Base-by-base conservation (phyloP, 2,888 invertebrate species). In the Nudaria mundana region DNA sequence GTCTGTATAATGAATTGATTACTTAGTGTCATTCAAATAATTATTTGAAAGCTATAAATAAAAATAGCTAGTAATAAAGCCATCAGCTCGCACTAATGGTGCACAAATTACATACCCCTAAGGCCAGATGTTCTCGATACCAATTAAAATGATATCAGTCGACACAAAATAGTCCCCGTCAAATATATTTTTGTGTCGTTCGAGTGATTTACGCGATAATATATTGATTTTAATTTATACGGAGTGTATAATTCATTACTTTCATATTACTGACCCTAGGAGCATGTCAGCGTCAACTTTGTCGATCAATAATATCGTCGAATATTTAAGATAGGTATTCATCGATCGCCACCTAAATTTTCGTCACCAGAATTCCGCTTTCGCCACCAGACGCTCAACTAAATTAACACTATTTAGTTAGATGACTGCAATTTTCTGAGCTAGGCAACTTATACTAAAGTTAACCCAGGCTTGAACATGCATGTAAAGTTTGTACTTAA, bases 31-130 rank as follows among this genome's bases (percentile, higher is more conserved):
- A 16, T 37, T 33, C 37, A 49, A 46, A 37, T 35, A 43, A 36
- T 40, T 35, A 26, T 20, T 22, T 30, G 11, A 6, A 20, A 37
- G 37, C 51, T 37, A 54, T 56, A 43, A 47, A 56, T 57, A 57
- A 57, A 57, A 48, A 54, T 52, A 54, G 45, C 30, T 44, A 44
- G 47, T 52, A 58, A 66, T 63, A 51, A 63, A 63, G 63, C 46
- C 52, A 63, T 57, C 48, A 40, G 29, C 7, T 32, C 15, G 20
- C 30, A 48, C 52, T 59, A 65, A 66, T 66, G 58, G 60, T 52
- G 36, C 34, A 46, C 56, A 66, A 67, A 69, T 67, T 63, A 68
- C 63, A 66, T 18, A 52, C 53, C n/a, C 5, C 4, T 3, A 22
- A 28, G 16, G 22, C 32, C 39, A 29, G 29, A 35, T 39, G 33